Conservation (phyloP, 1,140 invertebrate species). For the Drosophila pandora region DNA sequence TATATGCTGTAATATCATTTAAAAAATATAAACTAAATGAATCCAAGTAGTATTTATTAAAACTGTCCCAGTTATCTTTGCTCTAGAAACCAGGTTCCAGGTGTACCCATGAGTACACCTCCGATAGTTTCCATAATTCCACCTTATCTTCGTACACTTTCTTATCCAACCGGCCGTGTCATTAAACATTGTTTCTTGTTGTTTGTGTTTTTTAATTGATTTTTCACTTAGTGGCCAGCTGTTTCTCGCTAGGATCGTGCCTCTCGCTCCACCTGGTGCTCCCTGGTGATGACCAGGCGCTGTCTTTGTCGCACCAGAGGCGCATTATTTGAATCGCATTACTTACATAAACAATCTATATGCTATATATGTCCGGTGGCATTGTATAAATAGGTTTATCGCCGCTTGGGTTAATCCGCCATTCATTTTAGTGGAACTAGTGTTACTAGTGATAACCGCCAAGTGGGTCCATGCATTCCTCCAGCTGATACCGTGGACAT, state of each 20-base stretch:
- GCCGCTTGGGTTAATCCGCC: background rate
- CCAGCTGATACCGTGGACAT: background rate
- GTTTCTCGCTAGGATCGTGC: background rate
- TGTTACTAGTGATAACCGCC: background rate
- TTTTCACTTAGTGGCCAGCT: background rate
- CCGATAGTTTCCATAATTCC: background rate
- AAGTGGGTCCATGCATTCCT: background rate
- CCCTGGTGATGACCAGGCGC: too few relatives aligned
- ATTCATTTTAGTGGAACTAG: background rate
- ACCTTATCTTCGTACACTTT: background rate
- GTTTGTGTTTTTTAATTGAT: background rate
- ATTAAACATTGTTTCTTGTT: background rate
- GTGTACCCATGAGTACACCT: background rate
- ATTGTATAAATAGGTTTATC: slow-evolving; percentile 12
- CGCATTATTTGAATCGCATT: slow-evolving; percentile 18
- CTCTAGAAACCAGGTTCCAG: too few relatives aligned
- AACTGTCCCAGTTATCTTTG: too few relatives aligned
- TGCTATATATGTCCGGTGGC: slow-evolving; percentile 9
- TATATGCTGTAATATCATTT: too few relatives aligned
- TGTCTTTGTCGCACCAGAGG: slow-evolving; percentile 7
- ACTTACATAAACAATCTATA: slow-evolving; percentile 21
- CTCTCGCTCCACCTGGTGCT: slow-evolving; percentile 18
- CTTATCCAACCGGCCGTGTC: background rate
- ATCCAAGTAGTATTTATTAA: too few relatives aligned
- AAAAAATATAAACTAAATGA: too few relatives aligned